Evolutionary conservation across 2,797 vertebrate genomes (phyloP).

Genomic region (Clamator glandarius): DNA sequence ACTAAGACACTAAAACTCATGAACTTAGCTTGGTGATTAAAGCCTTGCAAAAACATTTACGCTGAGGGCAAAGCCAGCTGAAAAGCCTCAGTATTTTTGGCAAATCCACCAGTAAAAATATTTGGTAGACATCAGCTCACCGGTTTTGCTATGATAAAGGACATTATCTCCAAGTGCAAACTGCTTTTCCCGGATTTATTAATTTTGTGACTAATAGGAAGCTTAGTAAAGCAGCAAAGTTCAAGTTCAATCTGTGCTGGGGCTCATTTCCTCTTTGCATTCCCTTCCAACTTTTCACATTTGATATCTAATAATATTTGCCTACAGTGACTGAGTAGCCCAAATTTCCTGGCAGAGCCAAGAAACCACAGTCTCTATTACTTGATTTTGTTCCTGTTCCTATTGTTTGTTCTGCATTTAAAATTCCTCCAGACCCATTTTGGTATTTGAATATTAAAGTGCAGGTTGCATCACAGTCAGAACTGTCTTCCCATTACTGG

Average conservation of each 20-base stretch:
- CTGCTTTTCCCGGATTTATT: neutral
- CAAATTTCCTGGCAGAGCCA: neutral
- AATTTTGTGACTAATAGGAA: neutral
- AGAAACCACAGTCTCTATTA: neutral
- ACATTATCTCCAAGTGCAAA: neutral
- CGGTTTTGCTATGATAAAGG: neutral
- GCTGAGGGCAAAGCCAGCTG: neutral
- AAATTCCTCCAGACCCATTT: neutral
- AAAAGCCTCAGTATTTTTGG: neutral
- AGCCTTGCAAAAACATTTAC: neutral
- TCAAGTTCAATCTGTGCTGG: neutral
- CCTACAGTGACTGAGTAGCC: neutral
- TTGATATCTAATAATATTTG: neutral
- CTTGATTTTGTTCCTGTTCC: neutral
- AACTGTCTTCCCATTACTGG: neutral
- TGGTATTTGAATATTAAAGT: neutral
- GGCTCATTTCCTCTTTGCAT: neutral
- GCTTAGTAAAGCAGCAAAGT: neutral
- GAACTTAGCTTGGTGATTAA: neutral
- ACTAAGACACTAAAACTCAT: neutral
- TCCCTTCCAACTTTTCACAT: neutral
- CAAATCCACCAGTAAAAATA: neutral
- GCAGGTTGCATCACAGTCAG: neutral
- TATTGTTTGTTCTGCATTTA: neutral
- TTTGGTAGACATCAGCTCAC: neutral